A percentile compares a stretch with the other conserved stretches of the same genome.
Conservation (phyloP, 2,113 vertebrate species). For the Haemorhous mexicanus region DNA sequence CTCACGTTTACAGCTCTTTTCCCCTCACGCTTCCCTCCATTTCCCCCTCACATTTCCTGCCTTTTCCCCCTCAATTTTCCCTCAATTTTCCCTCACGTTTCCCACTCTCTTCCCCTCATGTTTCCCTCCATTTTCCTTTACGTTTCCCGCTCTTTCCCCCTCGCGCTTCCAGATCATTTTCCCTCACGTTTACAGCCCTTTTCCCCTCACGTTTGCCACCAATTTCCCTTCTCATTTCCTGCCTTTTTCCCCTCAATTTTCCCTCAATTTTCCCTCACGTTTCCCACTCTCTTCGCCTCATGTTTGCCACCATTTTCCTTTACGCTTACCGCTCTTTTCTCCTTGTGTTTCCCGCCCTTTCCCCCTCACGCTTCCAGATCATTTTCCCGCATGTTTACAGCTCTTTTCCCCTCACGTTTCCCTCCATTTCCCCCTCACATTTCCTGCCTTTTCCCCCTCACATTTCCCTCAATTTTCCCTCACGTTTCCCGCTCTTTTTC, state of each 20-base stretch:
- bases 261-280: not conserved
- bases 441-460: not conserved
- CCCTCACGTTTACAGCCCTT: not conserved
- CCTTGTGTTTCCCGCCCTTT: no score
- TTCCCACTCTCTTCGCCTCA: no score
- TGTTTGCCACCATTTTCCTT: no score
- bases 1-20: no score
- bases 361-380: no score
- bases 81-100: not conserved
- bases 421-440: not conserved
- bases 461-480: not conserved
- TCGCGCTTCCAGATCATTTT: not conserved
- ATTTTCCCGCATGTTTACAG: no score
- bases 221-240: no score
- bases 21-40: not conserved
- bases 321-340: no score
- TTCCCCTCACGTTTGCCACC: no score
- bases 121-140: not conserved
- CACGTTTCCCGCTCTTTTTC: no score
- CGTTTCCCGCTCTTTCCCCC: no score
- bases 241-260: not conserved
- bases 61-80: not conserved
- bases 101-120: rapidly evolving
- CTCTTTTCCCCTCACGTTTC: not conserved
- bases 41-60: rapidly evolving